These are phyloP conservation scores for Meta bourneti DNA, from an alignment of 2,888 invertebrate species.

Conservation along the genomic window DNA sequence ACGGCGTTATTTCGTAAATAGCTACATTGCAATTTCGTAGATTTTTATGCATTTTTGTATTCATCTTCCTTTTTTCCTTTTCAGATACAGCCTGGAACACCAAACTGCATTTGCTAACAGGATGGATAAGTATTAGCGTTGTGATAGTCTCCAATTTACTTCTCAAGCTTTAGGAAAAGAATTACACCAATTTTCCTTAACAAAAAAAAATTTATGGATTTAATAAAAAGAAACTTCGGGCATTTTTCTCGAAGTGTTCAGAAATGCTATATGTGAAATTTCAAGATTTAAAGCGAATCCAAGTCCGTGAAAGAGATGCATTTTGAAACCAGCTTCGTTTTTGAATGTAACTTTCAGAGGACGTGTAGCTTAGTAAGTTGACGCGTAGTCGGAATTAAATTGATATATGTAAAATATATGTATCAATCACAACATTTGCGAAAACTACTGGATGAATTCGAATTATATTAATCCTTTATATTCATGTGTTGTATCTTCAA, in stretches of 20 bases:
- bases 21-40: no score
- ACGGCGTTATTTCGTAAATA: no score
- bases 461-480: neutral
- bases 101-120: conserved; percentile 12
- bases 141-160: conserved; percentile 56
- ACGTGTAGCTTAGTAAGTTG: conserved; percentile 52
- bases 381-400: conserved; percentile 6
- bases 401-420: conserved; percentile 22
- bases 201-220: neutral
- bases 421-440: neutral
- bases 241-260: conserved; percentile 22
- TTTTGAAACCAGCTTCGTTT: conserved; percentile 29
- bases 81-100: conserved; percentile 39
- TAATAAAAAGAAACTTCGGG: conserved; percentile 10
- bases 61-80: neutral
- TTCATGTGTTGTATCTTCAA: neutral
- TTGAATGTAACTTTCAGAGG: conserved; percentile 26
- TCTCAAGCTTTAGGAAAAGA: conserved; percentile 52
- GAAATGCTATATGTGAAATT: conserved; percentile 1
- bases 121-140: conserved; percentile 55
- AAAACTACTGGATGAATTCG: neutral
- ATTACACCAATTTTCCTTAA: conserved; percentile 13
- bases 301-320: neutral
- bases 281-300: neutral
- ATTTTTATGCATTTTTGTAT: no score